Conservation (phyloP, 1,140 invertebrate genomes). For the Drosophila navojoa region DNA sequence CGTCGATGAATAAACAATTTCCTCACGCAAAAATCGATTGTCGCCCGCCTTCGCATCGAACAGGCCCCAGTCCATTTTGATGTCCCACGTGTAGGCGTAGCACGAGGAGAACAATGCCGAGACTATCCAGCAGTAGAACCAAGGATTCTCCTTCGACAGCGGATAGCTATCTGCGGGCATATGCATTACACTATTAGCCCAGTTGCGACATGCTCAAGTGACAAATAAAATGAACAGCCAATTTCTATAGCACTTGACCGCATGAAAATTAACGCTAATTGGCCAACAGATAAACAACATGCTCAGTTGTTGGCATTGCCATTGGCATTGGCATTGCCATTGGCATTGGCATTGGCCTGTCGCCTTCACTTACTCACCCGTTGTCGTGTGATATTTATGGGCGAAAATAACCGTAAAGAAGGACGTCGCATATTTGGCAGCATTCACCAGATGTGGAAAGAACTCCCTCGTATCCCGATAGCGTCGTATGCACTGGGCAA, state of each 20-base stretch:
- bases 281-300: slow-evolving; percentile 56
- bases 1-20: slow-evolving; percentile 91
- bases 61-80: slow-evolving; percentile 99
- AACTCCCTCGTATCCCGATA: slow-evolving; percentile 95
- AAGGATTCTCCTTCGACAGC: slow-evolving; percentile 89
- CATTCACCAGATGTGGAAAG: slow-evolving; percentile 98
- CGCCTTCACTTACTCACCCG: slow-evolving; percentile 62
- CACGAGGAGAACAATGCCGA: slow-evolving; percentile 91
- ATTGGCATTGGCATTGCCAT: too few species aligned
- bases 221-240: slow-evolving; percentile 60
- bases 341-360: background rate
- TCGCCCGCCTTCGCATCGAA: slow-evolving; percentile 92
- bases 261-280: slow-evolving; percentile 59
- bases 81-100: slow-evolving; percentile 97
- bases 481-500: slow-evolving; percentile 97
- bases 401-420: slow-evolving; percentile 84
- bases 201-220: slow-evolving; percentile 20
- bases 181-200: background rate
- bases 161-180: slow-evolving; percentile 85
- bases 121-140: slow-evolving; percentile 92
- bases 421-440: slow-evolving; percentile 85
- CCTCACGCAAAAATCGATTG: slow-evolving; percentile 91
- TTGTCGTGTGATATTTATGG: slow-evolving; percentile 77
- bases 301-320: background rate
- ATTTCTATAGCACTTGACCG: slow-evolving; percentile 34